Evolutionary conservation across 2,797 vertebrate species (phyloP).

Genomic region (Chelidonichthys spinosus): DNA sequence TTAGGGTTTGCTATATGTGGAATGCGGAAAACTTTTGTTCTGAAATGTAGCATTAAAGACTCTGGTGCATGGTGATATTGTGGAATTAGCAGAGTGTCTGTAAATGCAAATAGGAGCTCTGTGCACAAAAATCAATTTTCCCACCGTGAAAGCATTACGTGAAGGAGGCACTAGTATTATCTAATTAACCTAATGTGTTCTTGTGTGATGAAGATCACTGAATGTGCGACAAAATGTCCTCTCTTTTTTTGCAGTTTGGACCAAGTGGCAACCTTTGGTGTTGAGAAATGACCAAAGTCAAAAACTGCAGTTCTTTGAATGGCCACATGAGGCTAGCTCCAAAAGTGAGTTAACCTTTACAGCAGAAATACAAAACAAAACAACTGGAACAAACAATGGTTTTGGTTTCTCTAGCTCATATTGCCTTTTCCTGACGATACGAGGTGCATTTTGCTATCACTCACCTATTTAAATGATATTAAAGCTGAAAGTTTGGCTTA

Average conservation of each 20-base stretch:
- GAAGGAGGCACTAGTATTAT: conserved; percentile 8
- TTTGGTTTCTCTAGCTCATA: not conserved
- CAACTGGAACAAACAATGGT: not conserved
- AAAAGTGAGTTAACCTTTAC: not conserved
- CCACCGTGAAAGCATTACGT: conserved; percentile 7
- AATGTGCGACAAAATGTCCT: not conserved
- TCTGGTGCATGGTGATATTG: no score
- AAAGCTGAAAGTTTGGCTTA: not conserved
- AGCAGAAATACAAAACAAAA: not conserved
- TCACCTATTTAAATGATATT: not conserved
- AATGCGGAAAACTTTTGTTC: not conserved
- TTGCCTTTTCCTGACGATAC: not conserved
- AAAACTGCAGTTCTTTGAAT: not conserved
- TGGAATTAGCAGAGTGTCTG: not conserved
- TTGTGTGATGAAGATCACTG: conserved; percentile 14
- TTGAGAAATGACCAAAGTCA: not conserved
- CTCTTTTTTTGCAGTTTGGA: not conserved
- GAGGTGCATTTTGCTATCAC: no score
- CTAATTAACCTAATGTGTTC: conserved; percentile 5
- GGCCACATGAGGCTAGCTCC: not conserved
- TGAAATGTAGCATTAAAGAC: not conserved
- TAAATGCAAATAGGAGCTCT: conserved; percentile 29
- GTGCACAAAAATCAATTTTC: conserved; percentile 21
- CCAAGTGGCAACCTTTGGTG: not conserved
- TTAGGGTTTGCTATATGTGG: not conserved